Percentiles rank a stretch among this genome's conserved stretches.
Evolutionary conservation across 2,888 invertebrate genomes (phyloP).

Genomic region (Tridacna gigas): DNA sequence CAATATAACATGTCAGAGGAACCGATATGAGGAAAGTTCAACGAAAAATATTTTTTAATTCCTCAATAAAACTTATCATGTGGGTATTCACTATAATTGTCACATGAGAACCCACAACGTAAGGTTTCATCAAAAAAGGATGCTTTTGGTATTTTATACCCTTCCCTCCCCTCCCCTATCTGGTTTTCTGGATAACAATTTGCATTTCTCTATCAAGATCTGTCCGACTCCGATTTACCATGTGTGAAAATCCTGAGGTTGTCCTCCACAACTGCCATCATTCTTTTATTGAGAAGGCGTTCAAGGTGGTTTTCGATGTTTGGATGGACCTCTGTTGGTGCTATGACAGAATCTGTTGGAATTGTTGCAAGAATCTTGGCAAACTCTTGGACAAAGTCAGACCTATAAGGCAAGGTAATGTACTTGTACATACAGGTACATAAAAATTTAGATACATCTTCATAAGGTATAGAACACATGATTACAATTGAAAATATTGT

Average conservation of each 20-base stretch:
- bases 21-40: too few species aligned
- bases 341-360: constrained; percentile 69
- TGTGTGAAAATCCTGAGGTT: constrained; percentile 73
- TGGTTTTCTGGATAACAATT: too few species aligned
- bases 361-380: constrained; percentile 74
- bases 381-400: constrained; percentile 79
- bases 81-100: neutral
- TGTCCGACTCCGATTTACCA: constrained; percentile 18
- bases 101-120: constrained; percentile 6
- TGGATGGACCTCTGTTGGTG: constrained; percentile 66
- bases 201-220: neutral
- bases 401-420: constrained; percentile 62
- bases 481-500: too few species aligned
- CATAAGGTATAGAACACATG: too few species aligned
- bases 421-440: too few species aligned
- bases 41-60: neutral
- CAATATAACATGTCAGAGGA: too few species aligned
- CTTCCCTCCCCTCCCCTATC: too few species aligned
- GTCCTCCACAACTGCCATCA: constrained; percentile 77
- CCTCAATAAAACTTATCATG: neutral
- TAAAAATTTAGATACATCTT: too few species aligned
- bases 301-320: constrained; percentile 75
- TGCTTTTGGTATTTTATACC: too few species aligned
- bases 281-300: constrained; percentile 76
- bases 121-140: too few species aligned